A percentile compares a stretch with the other conserved stretches of the same genome.
Evolutionary conservation across 2,113 vertebrate species (phyloP).

Genomic region (Atrichornis clamosus): DNA sequence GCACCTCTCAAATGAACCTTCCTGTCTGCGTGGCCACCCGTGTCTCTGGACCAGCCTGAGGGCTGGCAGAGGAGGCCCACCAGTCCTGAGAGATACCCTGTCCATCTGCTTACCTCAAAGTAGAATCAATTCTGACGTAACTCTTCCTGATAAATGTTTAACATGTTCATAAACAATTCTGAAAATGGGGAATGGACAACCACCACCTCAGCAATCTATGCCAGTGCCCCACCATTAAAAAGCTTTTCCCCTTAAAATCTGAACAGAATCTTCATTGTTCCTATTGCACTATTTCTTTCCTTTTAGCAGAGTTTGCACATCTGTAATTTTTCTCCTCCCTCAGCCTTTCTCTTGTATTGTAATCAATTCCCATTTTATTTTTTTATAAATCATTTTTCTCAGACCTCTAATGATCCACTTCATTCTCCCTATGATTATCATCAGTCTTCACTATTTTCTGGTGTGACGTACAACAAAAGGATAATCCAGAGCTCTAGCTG

Average conservation of each 20-base stretch:
- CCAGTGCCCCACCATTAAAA: fast-evolving
- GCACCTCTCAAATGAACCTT: background rate
- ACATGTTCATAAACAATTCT: background rate
- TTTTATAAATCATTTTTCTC: background rate
- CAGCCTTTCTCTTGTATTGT: background rate
- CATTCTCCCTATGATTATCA: background rate
- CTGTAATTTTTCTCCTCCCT: background rate
- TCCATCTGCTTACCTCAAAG: background rate
- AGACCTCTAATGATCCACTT: background rate
- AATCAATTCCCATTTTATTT: background rate
- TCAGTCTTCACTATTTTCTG: background rate
- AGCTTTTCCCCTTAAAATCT: background rate
- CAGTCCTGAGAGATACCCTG: background rate
- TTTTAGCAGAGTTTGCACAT: background rate
- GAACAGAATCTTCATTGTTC: background rate
- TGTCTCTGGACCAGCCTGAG: fast-evolving
- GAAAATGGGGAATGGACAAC: background rate
- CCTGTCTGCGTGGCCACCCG: background rate
- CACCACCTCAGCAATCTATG: background rate
- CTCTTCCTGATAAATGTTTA: background rate
- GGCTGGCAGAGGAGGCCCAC: background rate
- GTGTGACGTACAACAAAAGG: background rate
- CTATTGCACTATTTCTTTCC: background rate
- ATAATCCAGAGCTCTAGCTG: background rate
- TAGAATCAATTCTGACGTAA: background rate